Percentiles rank a stretch among this genome's conserved stretches.
These are phyloP conservation scores for Enoplosus armatus DNA, from an alignment of 2,797 vertebrate genomes.

Conservation along the genomic window DNA sequence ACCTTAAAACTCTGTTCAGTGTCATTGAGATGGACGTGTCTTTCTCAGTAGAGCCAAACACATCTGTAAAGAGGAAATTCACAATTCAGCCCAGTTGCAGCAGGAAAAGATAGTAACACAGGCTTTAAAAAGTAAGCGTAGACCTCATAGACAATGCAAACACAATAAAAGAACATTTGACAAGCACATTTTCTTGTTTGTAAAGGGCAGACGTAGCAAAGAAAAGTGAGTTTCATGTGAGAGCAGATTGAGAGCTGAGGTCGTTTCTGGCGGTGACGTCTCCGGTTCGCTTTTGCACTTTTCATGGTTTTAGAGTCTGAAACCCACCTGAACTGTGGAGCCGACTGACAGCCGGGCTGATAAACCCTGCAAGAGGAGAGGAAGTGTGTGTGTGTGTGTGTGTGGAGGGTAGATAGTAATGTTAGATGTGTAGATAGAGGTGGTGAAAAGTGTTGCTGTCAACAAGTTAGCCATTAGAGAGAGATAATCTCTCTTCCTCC, in stretches of 20 bases:
- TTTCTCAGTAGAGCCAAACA: background rate
- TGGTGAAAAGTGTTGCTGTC: slow-evolving; percentile 79
- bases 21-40: background rate
- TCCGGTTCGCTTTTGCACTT: slow-evolving; percentile 38
- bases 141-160: too few relatives aligned
- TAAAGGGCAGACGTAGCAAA: background rate
- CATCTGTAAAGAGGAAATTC: background rate
- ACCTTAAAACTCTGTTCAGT: background rate
- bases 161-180: background rate
- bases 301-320: slow-evolving; percentile 47
- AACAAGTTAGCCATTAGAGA: slow-evolving; percentile 78
- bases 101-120: too few relatives aligned
- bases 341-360: slow-evolving; percentile 48
- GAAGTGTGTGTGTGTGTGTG: slow-evolving; percentile 53
- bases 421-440: slow-evolving; percentile 74
- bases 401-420: slow-evolving; percentile 54
- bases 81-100: background rate
- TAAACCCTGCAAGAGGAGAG: slow-evolving; percentile 55
- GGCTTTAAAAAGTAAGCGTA: background rate
- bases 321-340: slow-evolving; percentile 54
- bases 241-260: slow-evolving; percentile 19
- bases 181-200: background rate
- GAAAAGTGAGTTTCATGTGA: slow-evolving; percentile 8
- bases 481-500: slow-evolving; percentile 75
- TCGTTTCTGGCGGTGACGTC: slow-evolving; percentile 59